phyloP scores from a whole-genome alignment of 2,113 vertebrate genomes.

The Prunella himalayana region DNA sequence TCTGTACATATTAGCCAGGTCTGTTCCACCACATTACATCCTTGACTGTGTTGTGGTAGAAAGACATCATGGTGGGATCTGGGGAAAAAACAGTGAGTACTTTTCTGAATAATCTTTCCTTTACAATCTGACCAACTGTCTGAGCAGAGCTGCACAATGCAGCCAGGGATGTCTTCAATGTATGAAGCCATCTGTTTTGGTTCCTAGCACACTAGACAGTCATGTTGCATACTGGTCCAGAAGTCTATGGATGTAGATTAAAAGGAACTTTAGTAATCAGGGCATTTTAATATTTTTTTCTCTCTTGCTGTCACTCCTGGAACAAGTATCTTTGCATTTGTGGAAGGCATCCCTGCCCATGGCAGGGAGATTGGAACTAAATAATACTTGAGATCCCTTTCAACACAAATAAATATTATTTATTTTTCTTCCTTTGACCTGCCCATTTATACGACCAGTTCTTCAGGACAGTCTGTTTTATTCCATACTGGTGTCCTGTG shows the following conservation, averaged over 20 bases:
- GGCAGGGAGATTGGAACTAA: background rate
- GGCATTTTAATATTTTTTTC: background rate
- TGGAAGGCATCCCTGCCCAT: background rate
- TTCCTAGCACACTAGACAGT: background rate
- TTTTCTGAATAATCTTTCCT: background rate
- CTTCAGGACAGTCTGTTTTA: background rate
- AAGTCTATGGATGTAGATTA: background rate
- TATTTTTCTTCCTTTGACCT: background rate
- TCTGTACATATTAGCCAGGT: background rate
- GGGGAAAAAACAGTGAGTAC: background rate
- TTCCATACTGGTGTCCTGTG: background rate
- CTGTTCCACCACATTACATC: background rate
- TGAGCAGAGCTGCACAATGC: background rate
- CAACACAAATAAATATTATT: background rate
- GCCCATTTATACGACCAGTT: background rate
- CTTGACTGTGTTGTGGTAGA: background rate
- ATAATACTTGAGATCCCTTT: background rate
- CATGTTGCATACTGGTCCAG: background rate
- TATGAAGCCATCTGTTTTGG: background rate
- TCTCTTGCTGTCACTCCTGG: background rate
- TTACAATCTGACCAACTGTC: background rate
- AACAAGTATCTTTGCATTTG: background rate
- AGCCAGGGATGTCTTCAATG: background rate
- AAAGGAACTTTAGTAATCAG: background rate
- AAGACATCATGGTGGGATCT: background rate